These are phyloP conservation scores for Sander vitreus DNA, from an alignment of 2,113 vertebrate species.

Conservation along the genomic window DNA sequence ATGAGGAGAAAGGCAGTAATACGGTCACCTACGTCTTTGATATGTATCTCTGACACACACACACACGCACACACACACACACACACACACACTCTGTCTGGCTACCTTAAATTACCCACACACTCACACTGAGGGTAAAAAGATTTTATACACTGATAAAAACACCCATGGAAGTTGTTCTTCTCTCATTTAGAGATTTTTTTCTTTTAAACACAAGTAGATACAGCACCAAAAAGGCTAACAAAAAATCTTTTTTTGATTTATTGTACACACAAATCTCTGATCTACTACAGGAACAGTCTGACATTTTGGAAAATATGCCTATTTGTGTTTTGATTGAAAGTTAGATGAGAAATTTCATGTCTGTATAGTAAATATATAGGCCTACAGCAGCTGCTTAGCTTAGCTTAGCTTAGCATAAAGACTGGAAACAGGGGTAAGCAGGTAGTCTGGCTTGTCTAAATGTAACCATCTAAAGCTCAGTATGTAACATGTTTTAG, in stretches of 20 bases:
- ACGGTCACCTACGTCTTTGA: slow-evolving; percentile 53
- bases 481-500: too few species aligned
- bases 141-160: slow-evolving; percentile 47
- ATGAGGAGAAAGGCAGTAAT: slow-evolving; percentile 56
- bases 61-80: slow-evolving; percentile 16
- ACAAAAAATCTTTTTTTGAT: not conserved
- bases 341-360: too few species aligned
- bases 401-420: too few species aligned
- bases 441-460: too few species aligned
- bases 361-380: too few species aligned
- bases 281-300: slow-evolving; percentile 3
- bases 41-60: slow-evolving; percentile 49
- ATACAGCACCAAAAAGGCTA: slow-evolving; percentile 16
- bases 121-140: slow-evolving; percentile 1
- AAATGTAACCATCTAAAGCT: too few species aligned
- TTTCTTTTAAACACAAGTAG: slow-evolving; percentile 9
- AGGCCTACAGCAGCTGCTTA: too few species aligned
- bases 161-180: slow-evolving; percentile 45
- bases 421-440: too few species aligned
- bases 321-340: not conserved
- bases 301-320: not conserved
- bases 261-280: not conserved
- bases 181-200: slow-evolving; percentile 46
- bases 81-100: slow-evolving; percentile 13
- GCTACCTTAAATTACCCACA: slow-evolving; percentile 48